Base-by-base conservation (phyloP, 2,113 vertebrate species). In the Tachysurus vachellii region DNA sequence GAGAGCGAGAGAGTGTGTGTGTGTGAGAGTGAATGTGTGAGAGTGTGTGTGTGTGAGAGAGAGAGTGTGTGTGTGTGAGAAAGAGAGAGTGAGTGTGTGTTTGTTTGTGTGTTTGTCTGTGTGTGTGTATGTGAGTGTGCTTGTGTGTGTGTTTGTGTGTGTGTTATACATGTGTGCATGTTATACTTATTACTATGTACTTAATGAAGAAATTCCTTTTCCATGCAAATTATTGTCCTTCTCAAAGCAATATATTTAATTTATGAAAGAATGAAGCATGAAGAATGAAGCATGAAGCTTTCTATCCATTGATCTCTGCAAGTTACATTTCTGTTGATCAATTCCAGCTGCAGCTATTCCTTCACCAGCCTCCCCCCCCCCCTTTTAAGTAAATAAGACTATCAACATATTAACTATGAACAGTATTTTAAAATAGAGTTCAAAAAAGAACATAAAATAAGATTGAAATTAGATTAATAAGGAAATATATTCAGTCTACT, bases 41-140 rank as follows among this genome's bases (percentile, higher is more conserved):
- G 98, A 97, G 98, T 99, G 87, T 47, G 89, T 83, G 16, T 56
- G 12, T 47, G n/a, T n/a, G n/a, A n/a, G n/a, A n/a, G n/a, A n/a
- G n/a, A n/a, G n/a, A n/a, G n/a, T 36, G 36, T 36, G 36, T 36
- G 36, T 36, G 36, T 36, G 36, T 36, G 36, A 1, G 36, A 1
- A 2, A 94, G 98, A 97, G 98, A 99, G 87, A 44, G 89, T 83
- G 16, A 36, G 12, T 47, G 36, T 7, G 31, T 17, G 8, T 50
- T 0, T 21, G 12, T 47, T 10, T 8, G 98, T 99, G 88, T 50
- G 89, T 84, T 12, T 56, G 13, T 50, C 8, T 50, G 98, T 99
- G 88, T 50, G 89, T 84, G 16, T 56, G 36, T 8, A 98, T 99
- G 88, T 50, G 89, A 36, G 36, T 36, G 36, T 36, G 36, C 36